Base-by-base conservation (phyloP, 2,113 vertebrate genomes). In the Miniopterus natalensis region DNA sequence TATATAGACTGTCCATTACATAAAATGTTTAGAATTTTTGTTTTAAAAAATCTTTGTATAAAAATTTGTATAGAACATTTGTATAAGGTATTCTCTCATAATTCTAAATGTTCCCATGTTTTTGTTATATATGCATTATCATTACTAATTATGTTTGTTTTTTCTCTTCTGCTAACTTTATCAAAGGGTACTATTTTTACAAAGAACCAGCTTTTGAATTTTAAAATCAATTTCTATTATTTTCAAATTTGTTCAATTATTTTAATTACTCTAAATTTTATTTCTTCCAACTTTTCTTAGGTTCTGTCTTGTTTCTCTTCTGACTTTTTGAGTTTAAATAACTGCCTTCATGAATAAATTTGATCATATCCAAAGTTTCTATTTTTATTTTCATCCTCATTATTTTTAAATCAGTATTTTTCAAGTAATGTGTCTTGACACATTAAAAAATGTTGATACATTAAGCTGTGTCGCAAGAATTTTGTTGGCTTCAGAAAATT, bases 371-470 rank as follows among this genome's bases (percentile, higher is more conserved):
- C 59, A 31, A 42, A 74, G 15, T 90, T 77, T 66, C 27, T 83
- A 55, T 61, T 88, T 87, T 75, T 74, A 51, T 65, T 65, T 87
- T 78, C 10, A 74, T 31, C 20, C 4, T 84, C 23, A 87, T 75
- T 77, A 55, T 71, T 94, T 92, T 90, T 49, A 84, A 83, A 66
- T 59, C n/a, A 84, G 4, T 90, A 25, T 88, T 49, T 90, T 55
- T 94, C 6, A 42, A 73, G 13, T 80, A 15, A 66, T 73, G 12
- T 45, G 29, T 49, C 42, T 65, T 90, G 45, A 57, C 10, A 66
- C 17, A 45, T 57, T 93, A 18, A 96, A 88, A 88, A 91, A 59
- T 79, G 7, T 57, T 73, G 55, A 87, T 65, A 70, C 36, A 49
- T 77, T 89, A 77, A 87, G 23, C 23, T 55, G n/a, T 83, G 45